These are phyloP conservation scores for Otolemur garnettii DNA, from an alignment of 2,113 vertebrate species.

Conservation along the genomic window DNA sequence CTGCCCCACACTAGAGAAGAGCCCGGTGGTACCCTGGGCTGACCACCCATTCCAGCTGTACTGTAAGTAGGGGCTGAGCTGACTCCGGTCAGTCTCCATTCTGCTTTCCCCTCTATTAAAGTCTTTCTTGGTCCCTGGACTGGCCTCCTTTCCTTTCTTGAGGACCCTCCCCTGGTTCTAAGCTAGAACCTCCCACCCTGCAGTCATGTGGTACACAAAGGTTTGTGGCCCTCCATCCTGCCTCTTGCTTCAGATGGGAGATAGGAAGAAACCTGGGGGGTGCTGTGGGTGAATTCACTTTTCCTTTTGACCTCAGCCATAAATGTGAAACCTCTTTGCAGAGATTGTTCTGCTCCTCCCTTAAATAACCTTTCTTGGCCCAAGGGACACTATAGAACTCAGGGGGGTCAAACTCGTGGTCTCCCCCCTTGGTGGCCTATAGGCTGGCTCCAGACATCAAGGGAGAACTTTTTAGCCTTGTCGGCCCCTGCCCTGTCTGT, in stretches of 20 bases:
- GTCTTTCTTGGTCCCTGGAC: too few species aligned
- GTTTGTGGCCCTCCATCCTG: neutral
- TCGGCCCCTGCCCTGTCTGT: neutral
- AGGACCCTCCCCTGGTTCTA: too few species aligned
- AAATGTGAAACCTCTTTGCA: neutral
- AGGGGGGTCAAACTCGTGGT: neutral
- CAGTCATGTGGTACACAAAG: neutral
- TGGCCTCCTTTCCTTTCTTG: too few species aligned
- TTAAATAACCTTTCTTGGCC: neutral
- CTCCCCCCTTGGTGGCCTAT: neutral
- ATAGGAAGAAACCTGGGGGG: neutral
- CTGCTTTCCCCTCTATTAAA: too few species aligned
- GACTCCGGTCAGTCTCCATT: too few species aligned
- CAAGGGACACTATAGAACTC: neutral
- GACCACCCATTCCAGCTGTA: too few species aligned
- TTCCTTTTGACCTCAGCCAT: neutral
- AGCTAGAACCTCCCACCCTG: neutral
- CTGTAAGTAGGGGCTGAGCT: too few species aligned
- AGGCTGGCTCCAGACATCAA: neutral
- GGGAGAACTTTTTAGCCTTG: neutral
- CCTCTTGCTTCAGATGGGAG: neutral
- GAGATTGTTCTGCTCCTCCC: neutral
- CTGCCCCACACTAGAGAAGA: too few species aligned
- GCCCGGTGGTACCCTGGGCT: too few species aligned
- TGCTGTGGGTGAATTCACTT: neutral